phyloP scores from a whole-genome alignment of 1,140 invertebrate genomes.

The Ooceraea biroi region DNA sequence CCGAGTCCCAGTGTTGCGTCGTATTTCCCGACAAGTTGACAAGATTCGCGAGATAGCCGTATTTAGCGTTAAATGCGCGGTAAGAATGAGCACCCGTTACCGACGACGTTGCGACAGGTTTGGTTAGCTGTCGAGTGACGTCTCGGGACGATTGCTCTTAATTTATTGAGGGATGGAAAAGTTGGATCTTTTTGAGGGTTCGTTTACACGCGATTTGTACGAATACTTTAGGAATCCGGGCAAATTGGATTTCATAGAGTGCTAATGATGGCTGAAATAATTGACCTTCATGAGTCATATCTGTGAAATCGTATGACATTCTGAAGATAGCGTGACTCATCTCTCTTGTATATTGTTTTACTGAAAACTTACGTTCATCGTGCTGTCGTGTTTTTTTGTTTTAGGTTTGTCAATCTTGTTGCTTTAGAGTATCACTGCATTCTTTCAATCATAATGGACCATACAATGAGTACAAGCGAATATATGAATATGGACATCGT shows the following conservation, averaged over 20 bases:
- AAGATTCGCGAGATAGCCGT: not conserved
- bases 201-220: not conserved
- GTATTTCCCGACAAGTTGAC: not conserved
- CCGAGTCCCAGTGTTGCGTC: not conserved
- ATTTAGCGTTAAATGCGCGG: not conserved
- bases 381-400: conserved; percentile 9
- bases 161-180: not conserved
- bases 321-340: not conserved
- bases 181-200: not conserved
- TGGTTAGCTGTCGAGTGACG: conserved; percentile 19
- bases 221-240: not conserved
- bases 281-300: not conserved
- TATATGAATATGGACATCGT: conserved; percentile 63
- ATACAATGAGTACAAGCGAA: conserved; percentile 66
- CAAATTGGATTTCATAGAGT: not conserved
- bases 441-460: conserved; percentile 73
- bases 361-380: not conserved
- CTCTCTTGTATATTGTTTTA: not conserved
- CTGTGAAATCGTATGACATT: not conserved
- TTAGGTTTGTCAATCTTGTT: conserved; percentile 23
- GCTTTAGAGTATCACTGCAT: conserved; percentile 34
- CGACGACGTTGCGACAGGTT: not conserved
- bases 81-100: not conserved
- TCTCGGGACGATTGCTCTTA: not conserved
- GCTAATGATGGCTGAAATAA: not conserved